Conservation (phyloP, 2,888 invertebrate species). For the Scaptomyza tumidula region DNA sequence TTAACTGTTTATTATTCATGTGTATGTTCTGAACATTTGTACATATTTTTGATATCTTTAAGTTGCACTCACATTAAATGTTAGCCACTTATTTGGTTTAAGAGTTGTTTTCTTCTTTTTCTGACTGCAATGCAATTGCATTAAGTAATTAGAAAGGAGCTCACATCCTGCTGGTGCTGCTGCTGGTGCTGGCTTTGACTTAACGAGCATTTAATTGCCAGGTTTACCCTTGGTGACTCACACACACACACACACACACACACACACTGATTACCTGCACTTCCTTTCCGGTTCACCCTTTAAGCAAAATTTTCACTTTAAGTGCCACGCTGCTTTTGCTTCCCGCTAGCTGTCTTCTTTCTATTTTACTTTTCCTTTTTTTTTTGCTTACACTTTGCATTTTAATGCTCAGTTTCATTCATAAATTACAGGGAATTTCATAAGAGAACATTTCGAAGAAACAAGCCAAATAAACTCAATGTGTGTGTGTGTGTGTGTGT, state of each 20-base stretch:
- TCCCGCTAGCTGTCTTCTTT: not conserved
- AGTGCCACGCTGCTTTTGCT: conserved; percentile 34
- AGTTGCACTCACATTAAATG: not conserved
- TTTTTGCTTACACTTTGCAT: conserved; percentile 22
- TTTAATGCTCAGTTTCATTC: conserved; percentile 60
- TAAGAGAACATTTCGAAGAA: conserved; percentile 37
- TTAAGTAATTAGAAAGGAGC: conserved; percentile 59
- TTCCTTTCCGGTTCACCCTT: conserved; percentile 67
- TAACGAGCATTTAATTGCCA: conserved; percentile 75
- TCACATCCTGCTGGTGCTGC: conserved; percentile 38
- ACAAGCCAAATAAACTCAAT: conserved; percentile 5
- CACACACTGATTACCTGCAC: conserved; percentile 45
- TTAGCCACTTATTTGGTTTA: not conserved
- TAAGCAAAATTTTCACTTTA: conserved; percentile 50
- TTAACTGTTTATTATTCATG: too few species aligned
- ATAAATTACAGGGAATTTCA: conserved; percentile 71
- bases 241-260: conserved; percentile 48
- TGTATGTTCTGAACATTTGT: too few species aligned
- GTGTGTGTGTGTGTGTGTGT: conserved; percentile 8
- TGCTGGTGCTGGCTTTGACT: conserved; percentile 57
- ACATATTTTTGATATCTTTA: not conserved
- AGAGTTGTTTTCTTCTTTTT: conserved; percentile 5
- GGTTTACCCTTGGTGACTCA: conserved; percentile 45
- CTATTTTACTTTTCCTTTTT: not conserved
- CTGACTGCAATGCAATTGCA: conserved; percentile 45